Conservation (phyloP, 2,888 invertebrate species). For the Diadromus collaris region DNA sequence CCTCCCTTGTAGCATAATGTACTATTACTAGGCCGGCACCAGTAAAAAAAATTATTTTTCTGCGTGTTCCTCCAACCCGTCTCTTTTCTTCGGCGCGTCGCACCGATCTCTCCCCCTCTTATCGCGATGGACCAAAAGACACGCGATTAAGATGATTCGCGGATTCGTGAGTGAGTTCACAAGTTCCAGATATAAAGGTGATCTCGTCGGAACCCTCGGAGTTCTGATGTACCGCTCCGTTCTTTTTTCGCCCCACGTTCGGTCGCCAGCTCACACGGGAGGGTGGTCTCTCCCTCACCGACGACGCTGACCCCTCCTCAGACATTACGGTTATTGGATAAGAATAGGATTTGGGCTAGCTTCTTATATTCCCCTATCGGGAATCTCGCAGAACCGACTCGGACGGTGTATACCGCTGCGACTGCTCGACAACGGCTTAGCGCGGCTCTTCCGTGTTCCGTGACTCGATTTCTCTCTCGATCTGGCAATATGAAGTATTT, state of each 20-base stretch:
- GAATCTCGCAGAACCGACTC: conserved; percentile 13
- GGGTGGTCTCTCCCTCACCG: conserved; percentile 14
- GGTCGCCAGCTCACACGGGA: background rate
- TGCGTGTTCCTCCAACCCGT: conserved; percentile 7
- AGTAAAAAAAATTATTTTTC: too few species aligned
- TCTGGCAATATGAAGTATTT: conserved; percentile 69
- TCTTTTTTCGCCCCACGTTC: background rate
- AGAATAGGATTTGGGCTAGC: conserved; percentile 51
- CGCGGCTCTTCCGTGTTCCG: conserved; percentile 67
- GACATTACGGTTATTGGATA: conserved; percentile 53
- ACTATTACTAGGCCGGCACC: too few species aligned
- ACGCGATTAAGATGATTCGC: conserved; percentile 41
- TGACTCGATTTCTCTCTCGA: conserved; percentile 41
- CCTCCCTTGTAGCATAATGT: too few species aligned
- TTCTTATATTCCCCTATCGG: conserved; percentile 35
- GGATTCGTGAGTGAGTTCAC: conserved; percentile 39
- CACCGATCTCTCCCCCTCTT: conserved; percentile 23
- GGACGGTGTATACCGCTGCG: background rate
- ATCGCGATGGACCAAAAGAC: conserved; percentile 38
- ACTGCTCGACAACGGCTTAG: conserved; percentile 30
- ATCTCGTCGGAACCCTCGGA: background rate
- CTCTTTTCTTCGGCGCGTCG: background rate
- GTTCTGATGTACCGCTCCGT: background rate
- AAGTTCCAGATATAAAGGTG: conserved; percentile 31
- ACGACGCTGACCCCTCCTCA: conserved; percentile 41